Evolutionary conservation across 2,888 invertebrate genomes (phyloP), one percentile per base, ranked within the genome.

Genomic region (Lomographa bimaculata): DNA sequence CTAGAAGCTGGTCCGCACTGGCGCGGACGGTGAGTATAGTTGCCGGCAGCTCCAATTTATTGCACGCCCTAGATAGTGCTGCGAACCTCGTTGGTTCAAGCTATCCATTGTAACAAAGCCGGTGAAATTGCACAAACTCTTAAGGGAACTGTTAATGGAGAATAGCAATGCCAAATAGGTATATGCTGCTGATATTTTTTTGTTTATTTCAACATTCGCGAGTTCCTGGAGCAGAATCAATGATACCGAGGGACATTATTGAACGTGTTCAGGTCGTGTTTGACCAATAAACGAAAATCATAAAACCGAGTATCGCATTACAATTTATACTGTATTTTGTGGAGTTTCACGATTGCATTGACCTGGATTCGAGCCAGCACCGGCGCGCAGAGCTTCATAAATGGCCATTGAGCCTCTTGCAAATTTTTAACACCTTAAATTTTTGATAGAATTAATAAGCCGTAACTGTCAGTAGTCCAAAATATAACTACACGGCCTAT

Each of bases 291-390:
- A 27, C 16, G 10, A 25, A 19, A 5, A 18, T 2, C 19, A 20
- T 6, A 11, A 17, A 9, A 34, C n/a, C 16, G 4, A 24, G 8
- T 25, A 37, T 26, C 20, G 14, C 4, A n/a, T 14, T 14, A 14
- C 14, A 30, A 14, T 26, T 38, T 24, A 28, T 9, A 34, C 12
- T 32, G 29, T 36, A 7, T 33, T 37, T 23, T 7, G 38, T 40
- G 27, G 32, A 47, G 48, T 44, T 50, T 43, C 18, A 41, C 39
- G 48, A 47, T 50, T 45, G 25, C 50, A 53, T 46, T 60, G 58
- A 46, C 55, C 55, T 34, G 54, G 49, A 64, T 64, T 32, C 30
- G 38, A 28, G 46, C 32, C 17, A 37, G 40, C 50, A 39, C 46
- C 32, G 19, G 36, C 28, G 29, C 45, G 46, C 30, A 26, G 28